Base-by-base conservation (phyloP, 2,797 vertebrate species). In the Micrastur ruficollis region DNA sequence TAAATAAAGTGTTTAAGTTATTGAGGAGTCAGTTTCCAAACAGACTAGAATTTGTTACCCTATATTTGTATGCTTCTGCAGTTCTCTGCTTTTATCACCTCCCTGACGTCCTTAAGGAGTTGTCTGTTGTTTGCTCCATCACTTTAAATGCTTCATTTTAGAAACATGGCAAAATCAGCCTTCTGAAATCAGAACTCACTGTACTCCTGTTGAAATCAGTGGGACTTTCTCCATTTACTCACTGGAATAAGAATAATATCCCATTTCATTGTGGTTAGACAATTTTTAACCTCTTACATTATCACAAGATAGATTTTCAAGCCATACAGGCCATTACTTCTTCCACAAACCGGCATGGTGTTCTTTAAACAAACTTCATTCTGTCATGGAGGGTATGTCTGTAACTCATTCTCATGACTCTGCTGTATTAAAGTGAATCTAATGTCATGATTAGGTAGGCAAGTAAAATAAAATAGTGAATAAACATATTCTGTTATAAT, bases 101-200 rank as follows among this genome's bases (percentile, higher is more conserved):
- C 34, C 36, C 22, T 31, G 19, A 4, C 53, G 18, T 67, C 44
- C n/a, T 47, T 40, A 70, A 55, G 26, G 61, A 82, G 13, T 13
- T 49, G 4, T 27, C 26, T 0, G 2, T 46, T 84, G 8, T 70
- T 75, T 0, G 0, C 18, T 65, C 20, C 38, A 32, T 65, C 38
- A 25, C 31, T 79, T 86, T 21, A 83, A 90, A 36, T 40, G 59
- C 17, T 73, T 84, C 4, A 11, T 68, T 81, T 65, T 84, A 61
- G 31, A 78, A 61, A 74, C 7, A 44, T 38, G 14, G 31, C 29
- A 88, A 91, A 82, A 73, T 62, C 27, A 63, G 14, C 18, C 25
- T 62, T 83, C n/a, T n/a, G 17, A 78, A 92, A 81, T 67, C 12
- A 32, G 20, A 81, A 52, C 27, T 83, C 10, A 0, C 12, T 59